Conservation (phyloP, 2,888 invertebrate species). For the Trypoxylon attenuatum region DNA sequence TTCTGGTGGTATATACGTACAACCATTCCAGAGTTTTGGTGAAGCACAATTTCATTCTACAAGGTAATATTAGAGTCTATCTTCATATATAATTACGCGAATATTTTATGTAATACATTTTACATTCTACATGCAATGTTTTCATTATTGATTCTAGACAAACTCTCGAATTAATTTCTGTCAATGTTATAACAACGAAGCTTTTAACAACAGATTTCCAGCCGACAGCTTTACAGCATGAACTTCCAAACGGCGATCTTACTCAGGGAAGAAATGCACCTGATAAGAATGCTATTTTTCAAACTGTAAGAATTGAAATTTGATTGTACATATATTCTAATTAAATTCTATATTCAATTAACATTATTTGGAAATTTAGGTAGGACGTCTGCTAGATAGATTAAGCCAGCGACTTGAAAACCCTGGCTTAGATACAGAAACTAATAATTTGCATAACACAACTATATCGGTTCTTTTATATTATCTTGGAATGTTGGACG, state of each 20-base stretch:
- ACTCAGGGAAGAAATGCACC: conserved; percentile 66
- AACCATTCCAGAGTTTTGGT: conserved; percentile 74
- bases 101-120: too few species aligned
- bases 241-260: conserved; percentile 66
- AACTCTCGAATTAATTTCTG: conserved; percentile 58
- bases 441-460: conserved; percentile 72
- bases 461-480: conserved; percentile 73
- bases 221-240: conserved; percentile 59
- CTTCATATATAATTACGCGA: not conserved
- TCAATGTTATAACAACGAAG: conserved; percentile 46
- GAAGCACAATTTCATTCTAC: conserved; percentile 72
- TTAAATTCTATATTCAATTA: not conserved
- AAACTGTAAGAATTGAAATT: conserved; percentile 55
- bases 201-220: conserved; percentile 52
- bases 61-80: conserved; percentile 54
- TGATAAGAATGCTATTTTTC: conserved; percentile 62
- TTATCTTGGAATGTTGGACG: conserved; percentile 72
- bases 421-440: conserved; percentile 68
- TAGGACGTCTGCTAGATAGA: conserved; percentile 65
- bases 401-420: conserved; percentile 69
- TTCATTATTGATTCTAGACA: too few species aligned
- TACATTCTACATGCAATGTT: too few species aligned
- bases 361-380: conserved; percentile 47
- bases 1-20: conserved; percentile 72
- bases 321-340: not conserved